Evolutionary conservation across 2,888 invertebrate species (phyloP), one percentile per base, ranked within the genome.

Genomic region (Tinea trinotella): DNA sequence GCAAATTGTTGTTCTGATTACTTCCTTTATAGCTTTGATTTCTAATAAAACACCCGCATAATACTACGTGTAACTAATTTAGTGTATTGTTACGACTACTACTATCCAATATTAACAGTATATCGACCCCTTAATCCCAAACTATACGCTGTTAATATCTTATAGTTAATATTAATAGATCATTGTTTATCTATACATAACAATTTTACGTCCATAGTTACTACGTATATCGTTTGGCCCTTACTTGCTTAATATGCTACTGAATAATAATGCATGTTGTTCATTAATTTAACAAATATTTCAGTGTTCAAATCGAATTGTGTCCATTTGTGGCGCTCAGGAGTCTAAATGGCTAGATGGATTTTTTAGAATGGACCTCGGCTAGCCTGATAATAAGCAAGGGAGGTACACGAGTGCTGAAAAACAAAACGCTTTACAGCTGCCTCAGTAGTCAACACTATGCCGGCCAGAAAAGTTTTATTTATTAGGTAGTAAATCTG

Each of bases 41-140:
- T 60, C 54, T 56, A 61, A 62, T 61, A 62, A 60, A 56, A 53
- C 22, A 48, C 58, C 61, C 62, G 60, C 62, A 63, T 59, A 15
- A 9, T 9, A 18, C 17, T 6, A 40, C 46, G 3, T 19, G 46
- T 46, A 46, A 15, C 46, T 46, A 46, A 46, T 46, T 46, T 46
- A 17, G 46, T 17, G 1, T 46, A 46, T 46, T 46, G 19, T 19
- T 5, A 19, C 19, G 2, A 46, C 17, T 17, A 46, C 17, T 46
- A 19, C 18, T 17, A 1, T 19, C 19, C 10, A 19, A 19, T 46
- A 17, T 46, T 19, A 46, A 46, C 13, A 15, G 40, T 40, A 40
- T 40, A 15, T n/a, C 15, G 40, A 12, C 30, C 30, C 30, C n/a
- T 7, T 4, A 30, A 30, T 30, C 30, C 30, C 30, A 30, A 7